Evolutionary conservation across 2,797 vertebrate genomes (phyloP), one percentile per base, ranked within the genome.

Genomic region (Epinephelus coioides): DNA sequence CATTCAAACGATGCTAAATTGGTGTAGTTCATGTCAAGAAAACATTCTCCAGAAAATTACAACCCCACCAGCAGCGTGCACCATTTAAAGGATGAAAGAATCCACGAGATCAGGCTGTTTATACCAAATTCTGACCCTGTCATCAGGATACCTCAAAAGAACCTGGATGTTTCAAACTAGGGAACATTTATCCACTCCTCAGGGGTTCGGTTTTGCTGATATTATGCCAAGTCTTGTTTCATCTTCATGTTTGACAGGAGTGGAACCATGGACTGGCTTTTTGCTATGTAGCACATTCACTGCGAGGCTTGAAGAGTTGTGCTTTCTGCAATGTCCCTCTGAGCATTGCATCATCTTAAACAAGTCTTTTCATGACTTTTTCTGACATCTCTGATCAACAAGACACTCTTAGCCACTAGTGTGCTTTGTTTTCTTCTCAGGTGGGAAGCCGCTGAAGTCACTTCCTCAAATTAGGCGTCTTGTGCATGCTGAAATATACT

Each of bases 241-340:
- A 81, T 81, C 69, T 71, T 72, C 19, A 38, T 53, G 23, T 83
- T 47, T 65, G 57, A 81, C 47, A 84, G 69, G 56, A 57, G 30
- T 17, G 23, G n/a, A 81, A 54, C 9, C 51, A 62, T 46, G 14
- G 21, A 23, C 25, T 64, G 40, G 64, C 68, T 62, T 65, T 67
- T 67, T 69, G 47, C 23, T 54, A 59, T 50, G 17, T 51, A 53
- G 34, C 71, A 62, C 82, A 57, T 79, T 38, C 15, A 67, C 62
- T 49, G 44, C 43, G 13, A 50, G 18, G 14, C n/a, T 51, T 73
- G 13, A 73, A 47, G 47, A 72, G 67, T 43, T 67, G 27, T 57
- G 44, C n/a, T 64, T 46, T 80, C 53, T 66, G 80, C 30, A 70
- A 62, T 34, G 40, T 70, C 49, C 73, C 67, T 76, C 40, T 17